A percentile compares a stretch with the other conserved stretches of the same genome.
Evolutionary conservation across 2,888 invertebrate genomes (phyloP).

Genomic region (Hedya salicella): DNA sequence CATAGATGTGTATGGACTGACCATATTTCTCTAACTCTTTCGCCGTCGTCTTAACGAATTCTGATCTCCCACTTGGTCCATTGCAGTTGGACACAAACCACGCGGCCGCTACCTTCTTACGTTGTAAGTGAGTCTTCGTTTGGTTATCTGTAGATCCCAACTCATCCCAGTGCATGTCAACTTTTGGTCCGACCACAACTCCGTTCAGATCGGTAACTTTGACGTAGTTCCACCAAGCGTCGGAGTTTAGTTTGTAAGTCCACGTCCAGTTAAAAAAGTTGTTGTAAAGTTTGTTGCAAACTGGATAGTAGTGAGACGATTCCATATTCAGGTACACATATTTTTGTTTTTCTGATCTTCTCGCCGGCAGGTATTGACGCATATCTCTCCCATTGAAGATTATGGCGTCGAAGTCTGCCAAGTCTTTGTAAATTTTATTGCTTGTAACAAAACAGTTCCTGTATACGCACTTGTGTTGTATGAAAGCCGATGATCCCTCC

Average conservation of each 20-base stretch:
- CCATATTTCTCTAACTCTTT: conserved; percentile 55
- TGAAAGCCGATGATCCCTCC: conserved; percentile 56
- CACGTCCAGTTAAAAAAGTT: conserved; percentile 66
- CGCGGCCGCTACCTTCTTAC: conserved; percentile 60
- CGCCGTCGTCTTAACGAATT: conserved; percentile 55
- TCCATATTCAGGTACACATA: conserved; percentile 62
- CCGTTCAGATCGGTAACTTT: conserved; percentile 54
- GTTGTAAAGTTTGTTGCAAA: conserved; percentile 53
- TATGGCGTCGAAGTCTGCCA: conserved; percentile 61
- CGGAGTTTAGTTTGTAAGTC: conserved; percentile 62
- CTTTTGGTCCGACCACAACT: conserved; percentile 55
- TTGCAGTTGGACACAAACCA: conserved; percentile 71
- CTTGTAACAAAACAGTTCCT: conserved; percentile 65
- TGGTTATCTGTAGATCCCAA: conserved; percentile 52
- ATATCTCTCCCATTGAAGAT: conserved; percentile 63
- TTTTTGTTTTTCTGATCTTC: conserved; percentile 59
- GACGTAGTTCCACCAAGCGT: conserved; percentile 60
- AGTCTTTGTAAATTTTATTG: conserved; percentile 51
- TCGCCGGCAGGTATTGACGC: conserved; percentile 49
- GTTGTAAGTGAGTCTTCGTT: conserved; percentile 23
- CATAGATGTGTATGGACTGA: conserved; percentile 63
- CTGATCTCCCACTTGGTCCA: conserved; percentile 60
- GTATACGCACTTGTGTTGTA: conserved; percentile 56
- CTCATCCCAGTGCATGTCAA: conserved; percentile 55
- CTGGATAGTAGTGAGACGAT: conserved; percentile 61